Evolutionary conservation across 2,113 vertebrate species (phyloP).

Genomic region (Procavia capensis): DNA sequence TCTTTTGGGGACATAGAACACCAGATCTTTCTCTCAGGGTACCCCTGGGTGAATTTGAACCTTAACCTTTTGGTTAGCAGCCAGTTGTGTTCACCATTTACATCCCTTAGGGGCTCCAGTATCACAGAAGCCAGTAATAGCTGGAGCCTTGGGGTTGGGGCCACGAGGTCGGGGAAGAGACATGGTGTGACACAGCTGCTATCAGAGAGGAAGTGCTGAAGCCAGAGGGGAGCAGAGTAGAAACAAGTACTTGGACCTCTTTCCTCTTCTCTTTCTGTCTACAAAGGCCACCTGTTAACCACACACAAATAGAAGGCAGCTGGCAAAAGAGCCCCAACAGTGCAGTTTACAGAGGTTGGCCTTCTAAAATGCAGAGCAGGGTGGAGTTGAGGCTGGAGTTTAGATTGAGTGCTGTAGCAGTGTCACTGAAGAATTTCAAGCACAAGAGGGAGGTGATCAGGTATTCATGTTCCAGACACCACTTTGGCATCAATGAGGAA

Average conservation of each 20-base stretch:
- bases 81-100: too few relatives aligned
- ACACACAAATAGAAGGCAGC: background rate
- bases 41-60: too few relatives aligned
- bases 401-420: background rate
- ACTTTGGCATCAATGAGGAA: background rate
- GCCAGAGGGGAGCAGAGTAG: background rate
- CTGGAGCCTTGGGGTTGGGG: background rate
- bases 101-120: too few relatives aligned
- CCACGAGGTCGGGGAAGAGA: background rate
- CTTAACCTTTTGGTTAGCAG: too few relatives aligned
- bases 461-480: background rate
- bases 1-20: too few relatives aligned
- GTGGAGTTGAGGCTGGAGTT: background rate
- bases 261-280: background rate
- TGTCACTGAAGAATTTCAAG: background rate
- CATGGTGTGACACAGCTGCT: background rate
- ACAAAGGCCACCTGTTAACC: background rate
- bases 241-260: background rate
- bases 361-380: background rate
- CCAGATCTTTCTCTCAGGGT: too few relatives aligned
- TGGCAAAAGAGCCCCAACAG: background rate
- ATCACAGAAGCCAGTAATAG: background rate
- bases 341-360: background rate
- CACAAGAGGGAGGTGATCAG: background rate
- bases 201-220: background rate